phyloP scores from a whole-genome alignment of 2,113 vertebrate genomes.

The Suncus etruscus region DNA sequence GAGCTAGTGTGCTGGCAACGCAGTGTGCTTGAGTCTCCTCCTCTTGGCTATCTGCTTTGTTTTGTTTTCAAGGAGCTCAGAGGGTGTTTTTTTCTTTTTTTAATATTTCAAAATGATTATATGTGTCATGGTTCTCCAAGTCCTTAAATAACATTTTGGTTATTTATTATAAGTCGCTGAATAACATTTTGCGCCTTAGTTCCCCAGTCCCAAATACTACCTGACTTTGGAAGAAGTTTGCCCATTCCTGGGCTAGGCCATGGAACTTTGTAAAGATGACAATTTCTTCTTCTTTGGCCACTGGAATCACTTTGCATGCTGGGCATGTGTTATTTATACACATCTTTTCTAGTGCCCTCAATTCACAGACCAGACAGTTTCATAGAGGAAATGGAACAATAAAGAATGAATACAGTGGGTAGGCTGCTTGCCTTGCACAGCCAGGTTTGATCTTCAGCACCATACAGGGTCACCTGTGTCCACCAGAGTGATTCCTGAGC shows the following conservation, averaged over 20 bases:
- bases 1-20: neutral
- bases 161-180: too few species aligned
- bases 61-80: neutral
- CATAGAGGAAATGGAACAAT: too few species aligned
- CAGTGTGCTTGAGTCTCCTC: neutral
- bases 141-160: constrained; percentile 48
- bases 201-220: constrained; percentile 43
- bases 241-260: neutral
- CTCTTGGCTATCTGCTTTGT: neutral
- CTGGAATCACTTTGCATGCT: neutral
- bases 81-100: neutral
- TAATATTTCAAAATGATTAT: neutral
- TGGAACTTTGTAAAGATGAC: neutral
- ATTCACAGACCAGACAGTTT: neutral
- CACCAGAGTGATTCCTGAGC: too few species aligned
- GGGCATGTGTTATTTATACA: neutral
- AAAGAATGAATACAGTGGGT: too few species aligned
- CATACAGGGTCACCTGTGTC: too few species aligned
- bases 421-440: too few species aligned
- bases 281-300: too few species aligned
- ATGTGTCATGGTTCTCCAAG: constrained; percentile 49
- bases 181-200: constrained; percentile 31
- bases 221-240: constrained; percentile 17
- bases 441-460: too few species aligned
- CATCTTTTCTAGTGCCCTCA: neutral